phyloP scores from a whole-genome alignment of 1,140 invertebrate genomes.

The Nebria ingens region DNA sequence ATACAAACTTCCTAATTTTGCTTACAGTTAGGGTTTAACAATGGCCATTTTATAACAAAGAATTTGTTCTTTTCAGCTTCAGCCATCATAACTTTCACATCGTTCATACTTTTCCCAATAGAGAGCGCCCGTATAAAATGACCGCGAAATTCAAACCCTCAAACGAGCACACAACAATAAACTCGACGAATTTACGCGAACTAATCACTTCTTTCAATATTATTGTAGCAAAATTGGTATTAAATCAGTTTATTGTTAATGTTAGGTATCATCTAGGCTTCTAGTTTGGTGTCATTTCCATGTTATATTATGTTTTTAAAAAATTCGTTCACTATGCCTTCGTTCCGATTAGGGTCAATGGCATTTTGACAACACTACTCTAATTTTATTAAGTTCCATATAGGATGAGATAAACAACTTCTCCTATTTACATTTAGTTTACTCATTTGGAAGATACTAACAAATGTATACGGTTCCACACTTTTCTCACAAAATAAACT shows the following conservation, averaged over 20 bases:
- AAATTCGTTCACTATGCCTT: background rate
- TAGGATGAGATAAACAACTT: too few species aligned
- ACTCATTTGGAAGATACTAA: too few species aligned
- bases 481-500: background rate
- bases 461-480: too few species aligned
- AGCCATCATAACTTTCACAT: slow-evolving; percentile 7
- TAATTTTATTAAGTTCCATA: background rate
- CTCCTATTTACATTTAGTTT: too few species aligned
- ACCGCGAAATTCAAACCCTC: background rate
- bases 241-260: too few species aligned
- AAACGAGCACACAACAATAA: too few species aligned
- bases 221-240: too few species aligned
- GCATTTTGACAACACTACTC: background rate
- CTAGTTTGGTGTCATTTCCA: too few species aligned
- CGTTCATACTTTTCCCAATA: background rate
- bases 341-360: background rate
- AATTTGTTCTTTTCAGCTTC: background rate
- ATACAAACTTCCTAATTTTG: background rate
- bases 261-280: too few species aligned
- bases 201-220: too few species aligned
- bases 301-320: background rate
- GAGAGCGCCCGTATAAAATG: background rate
- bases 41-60: slow-evolving; percentile 8
- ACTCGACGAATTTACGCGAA: too few species aligned
- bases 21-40: slow-evolving; percentile 4